phyloP scores from a whole-genome alignment of 2,888 invertebrate species.

The Pycnomerus fuliginosus region DNA sequence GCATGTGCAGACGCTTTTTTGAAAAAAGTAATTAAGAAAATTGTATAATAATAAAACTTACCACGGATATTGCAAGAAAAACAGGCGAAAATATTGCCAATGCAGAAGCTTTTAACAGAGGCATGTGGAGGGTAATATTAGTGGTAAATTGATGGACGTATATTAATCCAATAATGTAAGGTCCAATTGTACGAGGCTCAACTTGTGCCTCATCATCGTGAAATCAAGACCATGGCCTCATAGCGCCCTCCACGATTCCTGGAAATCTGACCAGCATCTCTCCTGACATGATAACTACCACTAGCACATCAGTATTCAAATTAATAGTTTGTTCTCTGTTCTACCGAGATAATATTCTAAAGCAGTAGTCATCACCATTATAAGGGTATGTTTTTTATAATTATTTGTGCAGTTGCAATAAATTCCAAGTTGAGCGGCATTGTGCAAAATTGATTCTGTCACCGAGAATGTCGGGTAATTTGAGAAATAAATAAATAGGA shows the following conservation, averaged over 20 bases:
- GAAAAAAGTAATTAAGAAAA: constrained; percentile 18
- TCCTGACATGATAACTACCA: constrained; percentile 34
- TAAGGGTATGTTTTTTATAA: not conserved
- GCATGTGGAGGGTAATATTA: constrained; percentile 21
- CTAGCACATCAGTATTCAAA: constrained; percentile 36
- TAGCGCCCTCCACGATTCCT: constrained; percentile 34
- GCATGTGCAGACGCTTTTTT: constrained; percentile 12
- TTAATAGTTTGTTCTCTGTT: constrained; percentile 31
- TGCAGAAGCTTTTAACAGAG: constrained; percentile 30
- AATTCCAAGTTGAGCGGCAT: too few species aligned
- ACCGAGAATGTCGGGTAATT: constrained; percentile 39
- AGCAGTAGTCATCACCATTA: not conserved
- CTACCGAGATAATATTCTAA: constrained; percentile 2
- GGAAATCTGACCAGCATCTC: constrained; percentile 38
- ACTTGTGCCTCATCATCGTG: constrained; percentile 33
- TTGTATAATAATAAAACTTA: constrained; percentile 4
- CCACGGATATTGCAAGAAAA: constrained; percentile 10
- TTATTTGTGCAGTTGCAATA: too few species aligned
- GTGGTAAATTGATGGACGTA: constrained; percentile 24
- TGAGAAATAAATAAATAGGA: constrained; percentile 40
- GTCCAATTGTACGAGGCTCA: constrained; percentile 31
- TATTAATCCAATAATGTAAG: constrained; percentile 30
- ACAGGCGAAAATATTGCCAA: constrained; percentile 26
- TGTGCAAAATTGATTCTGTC: too few species aligned
- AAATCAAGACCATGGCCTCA: constrained; percentile 26